These are phyloP conservation scores for Pseudoips prasinana DNA, from an alignment of 2,888 invertebrate genomes.

Conservation along the genomic window DNA sequence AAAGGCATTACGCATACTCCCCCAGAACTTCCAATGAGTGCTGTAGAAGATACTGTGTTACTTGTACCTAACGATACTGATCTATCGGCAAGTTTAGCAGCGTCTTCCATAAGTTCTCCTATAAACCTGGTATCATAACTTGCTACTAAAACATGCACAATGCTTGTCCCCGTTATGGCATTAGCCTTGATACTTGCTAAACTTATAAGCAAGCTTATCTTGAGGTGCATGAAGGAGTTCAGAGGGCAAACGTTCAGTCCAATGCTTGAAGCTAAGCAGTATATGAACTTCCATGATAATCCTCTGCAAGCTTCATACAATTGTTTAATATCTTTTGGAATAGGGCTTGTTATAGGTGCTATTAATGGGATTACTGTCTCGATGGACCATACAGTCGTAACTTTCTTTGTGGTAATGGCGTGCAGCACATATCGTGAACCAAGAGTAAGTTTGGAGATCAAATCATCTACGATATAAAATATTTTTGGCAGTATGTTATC, in stretches of 20 bases:
- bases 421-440: conserved; percentile 52
- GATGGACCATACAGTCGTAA: conserved; percentile 51
- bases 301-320: conserved; percentile 52
- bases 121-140: conserved; percentile 61
- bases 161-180: conserved; percentile 42
- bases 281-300: conserved; percentile 67
- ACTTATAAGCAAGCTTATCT: conserved; percentile 65
- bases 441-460: conserved; percentile 49
- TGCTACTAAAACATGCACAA: conserved; percentile 60
- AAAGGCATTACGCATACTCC: conserved; percentile 62
- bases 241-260: conserved; percentile 60
- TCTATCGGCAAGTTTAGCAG: conserved; percentile 53
- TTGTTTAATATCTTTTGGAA: conserved; percentile 51
- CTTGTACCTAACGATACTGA: conserved; percentile 47
- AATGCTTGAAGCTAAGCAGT: conserved; percentile 65
- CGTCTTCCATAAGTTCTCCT: conserved; percentile 56
- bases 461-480: conserved; percentile 56
- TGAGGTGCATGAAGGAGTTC: conserved; percentile 68
- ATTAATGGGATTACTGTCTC: conserved; percentile 44
- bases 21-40: conserved; percentile 55
- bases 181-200: conserved; percentile 63
- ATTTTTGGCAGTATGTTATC: conserved; percentile 40
- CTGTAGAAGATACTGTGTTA: conserved; percentile 42
- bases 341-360: conserved; percentile 45
- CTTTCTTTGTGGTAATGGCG: conserved; percentile 50